phyloP scores from a whole-genome alignment of 2,888 invertebrate genomes.

The Euproctis similis region DNA sequence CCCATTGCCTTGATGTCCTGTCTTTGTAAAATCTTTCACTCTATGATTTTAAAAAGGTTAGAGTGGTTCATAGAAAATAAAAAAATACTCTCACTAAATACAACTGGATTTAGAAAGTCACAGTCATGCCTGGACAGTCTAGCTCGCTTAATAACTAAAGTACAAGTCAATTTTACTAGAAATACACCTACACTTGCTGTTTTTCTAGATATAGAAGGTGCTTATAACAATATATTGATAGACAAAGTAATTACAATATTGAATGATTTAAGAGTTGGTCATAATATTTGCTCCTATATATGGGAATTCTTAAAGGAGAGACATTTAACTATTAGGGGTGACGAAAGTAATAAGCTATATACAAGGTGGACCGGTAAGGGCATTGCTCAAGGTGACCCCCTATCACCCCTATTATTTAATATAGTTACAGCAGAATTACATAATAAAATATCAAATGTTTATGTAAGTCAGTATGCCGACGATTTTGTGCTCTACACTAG shows the following conservation, averaged over 20 bases:
- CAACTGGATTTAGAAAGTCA: constrained; percentile 1
- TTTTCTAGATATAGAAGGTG: constrained; percentile 1
- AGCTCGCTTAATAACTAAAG: not conserved
- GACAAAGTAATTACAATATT: no score
- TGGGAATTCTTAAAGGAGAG: not conserved
- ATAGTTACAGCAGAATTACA: not conserved
- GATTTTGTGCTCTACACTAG: not conserved
- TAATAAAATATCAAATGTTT: not conserved
- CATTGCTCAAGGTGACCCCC: not conserved
- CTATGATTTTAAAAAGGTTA: constrained; percentile 1
- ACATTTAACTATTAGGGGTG: not conserved
- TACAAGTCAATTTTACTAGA: not conserved
- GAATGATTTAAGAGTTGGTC: not conserved
- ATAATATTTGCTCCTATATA: not conserved
- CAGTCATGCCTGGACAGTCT: constrained; percentile 1
- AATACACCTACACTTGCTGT: not conserved
- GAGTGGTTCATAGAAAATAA: constrained; percentile 5
- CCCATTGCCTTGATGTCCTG: constrained; percentile 1
- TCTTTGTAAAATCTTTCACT: constrained; percentile 4
- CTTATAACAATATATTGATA: no score
- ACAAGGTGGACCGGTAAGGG: not conserved
- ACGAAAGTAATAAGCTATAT: not conserved
- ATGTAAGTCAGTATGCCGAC: not conserved
- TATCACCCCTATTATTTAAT: not conserved
- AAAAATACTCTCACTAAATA: not conserved